phyloP scores from a whole-genome alignment of 30 jellyfish, hydroid and myxozoan species.

The Hydra vulgaris region DNA sequence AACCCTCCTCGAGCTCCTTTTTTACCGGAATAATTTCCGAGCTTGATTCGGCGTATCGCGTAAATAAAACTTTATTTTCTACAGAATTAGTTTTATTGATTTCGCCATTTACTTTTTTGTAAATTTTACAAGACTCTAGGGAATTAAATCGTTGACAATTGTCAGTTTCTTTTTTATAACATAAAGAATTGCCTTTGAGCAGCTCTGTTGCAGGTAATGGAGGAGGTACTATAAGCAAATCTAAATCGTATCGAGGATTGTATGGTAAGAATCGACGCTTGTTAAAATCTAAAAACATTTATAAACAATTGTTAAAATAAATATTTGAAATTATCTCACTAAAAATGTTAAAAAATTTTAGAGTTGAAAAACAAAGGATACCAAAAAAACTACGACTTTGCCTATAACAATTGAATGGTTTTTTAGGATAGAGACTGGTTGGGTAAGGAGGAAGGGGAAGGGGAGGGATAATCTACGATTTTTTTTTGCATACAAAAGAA shows the following conservation, averaged over 20 bases:
- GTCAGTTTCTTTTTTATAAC: not conserved
- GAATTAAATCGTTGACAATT: not conserved
- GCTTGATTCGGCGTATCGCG: not conserved
- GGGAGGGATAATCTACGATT: too few species aligned
- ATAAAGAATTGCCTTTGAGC: conserved; percentile 1
- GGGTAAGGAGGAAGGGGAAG: too few species aligned
- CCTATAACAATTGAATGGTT: too few species aligned
- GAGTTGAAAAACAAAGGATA: too few species aligned
- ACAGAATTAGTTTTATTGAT: not conserved
- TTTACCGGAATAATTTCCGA: not conserved
- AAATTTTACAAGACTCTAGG: not conserved
- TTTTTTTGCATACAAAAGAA: too few species aligned
- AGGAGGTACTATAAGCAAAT: conserved; percentile 76
- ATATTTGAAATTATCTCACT: too few species aligned
- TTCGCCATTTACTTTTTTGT: not conserved
- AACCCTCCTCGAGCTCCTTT: not conserved
- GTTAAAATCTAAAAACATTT: conserved; percentile 41
- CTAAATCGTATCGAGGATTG: conserved; percentile 84
- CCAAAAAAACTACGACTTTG: too few species aligned
- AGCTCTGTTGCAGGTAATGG: conserved; percentile 86
- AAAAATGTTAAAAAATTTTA: too few species aligned
- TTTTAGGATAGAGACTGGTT: too few species aligned
- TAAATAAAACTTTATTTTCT: not conserved
- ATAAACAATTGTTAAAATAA: too few species aligned
- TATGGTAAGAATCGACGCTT: conserved; percentile 68